These are phyloP conservation scores for Odocoileus hemionus DNA, from an alignment of 2,113 vertebrate species.

Conservation along the genomic window DNA sequence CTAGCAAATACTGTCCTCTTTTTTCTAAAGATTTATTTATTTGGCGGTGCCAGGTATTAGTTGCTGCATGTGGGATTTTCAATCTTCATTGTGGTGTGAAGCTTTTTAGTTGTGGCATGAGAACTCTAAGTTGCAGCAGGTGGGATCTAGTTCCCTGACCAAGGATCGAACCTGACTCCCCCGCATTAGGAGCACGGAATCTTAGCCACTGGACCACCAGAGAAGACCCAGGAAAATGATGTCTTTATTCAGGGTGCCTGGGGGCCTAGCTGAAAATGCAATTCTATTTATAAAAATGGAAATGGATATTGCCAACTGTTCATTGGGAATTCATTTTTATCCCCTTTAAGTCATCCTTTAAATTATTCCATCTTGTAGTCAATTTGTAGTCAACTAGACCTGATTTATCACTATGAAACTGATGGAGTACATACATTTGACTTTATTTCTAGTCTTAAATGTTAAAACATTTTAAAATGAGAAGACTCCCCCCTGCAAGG, in stretches of 20 bases:
- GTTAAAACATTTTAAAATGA: not conserved
- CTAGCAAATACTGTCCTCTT: not conserved
- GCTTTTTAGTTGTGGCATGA: not conserved
- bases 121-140: not conserved
- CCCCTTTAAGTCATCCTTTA: not conserved
- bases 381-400: not conserved
- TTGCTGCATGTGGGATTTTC: not conserved
- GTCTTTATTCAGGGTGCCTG: not conserved
- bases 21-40: not conserved
- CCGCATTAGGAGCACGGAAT: not conserved
- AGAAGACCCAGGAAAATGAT: not conserved
- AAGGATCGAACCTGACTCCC: not conserved
- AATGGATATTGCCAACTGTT: not conserved
- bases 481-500: not conserved
- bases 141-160: not conserved
- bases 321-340: not conserved
- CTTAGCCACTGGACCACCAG: not conserved
- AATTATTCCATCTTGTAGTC: not conserved
- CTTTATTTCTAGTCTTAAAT: not conserved
- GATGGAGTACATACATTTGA: not conserved
- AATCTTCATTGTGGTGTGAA: not conserved
- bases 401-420: not conserved
- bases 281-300: not conserved
- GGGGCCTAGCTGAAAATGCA: not conserved
- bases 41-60: not conserved